Conservation (phyloP, 2,888 invertebrate genomes). For the Nasonovia ribisnigri region DNA sequence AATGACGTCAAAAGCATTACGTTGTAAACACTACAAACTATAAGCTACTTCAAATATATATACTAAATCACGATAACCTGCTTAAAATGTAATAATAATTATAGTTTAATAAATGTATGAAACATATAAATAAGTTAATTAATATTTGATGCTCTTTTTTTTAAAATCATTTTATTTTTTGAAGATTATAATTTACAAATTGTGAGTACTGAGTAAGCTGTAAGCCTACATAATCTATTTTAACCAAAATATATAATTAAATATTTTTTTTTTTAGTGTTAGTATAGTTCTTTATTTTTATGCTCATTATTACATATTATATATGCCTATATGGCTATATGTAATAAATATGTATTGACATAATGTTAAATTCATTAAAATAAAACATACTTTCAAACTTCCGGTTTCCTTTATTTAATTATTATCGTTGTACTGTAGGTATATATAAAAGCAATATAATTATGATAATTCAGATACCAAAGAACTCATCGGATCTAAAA, state of each 20-base stretch:
- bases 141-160: background rate
- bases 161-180: background rate
- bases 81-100: background rate
- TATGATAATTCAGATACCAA: background rate
- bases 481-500: background rate
- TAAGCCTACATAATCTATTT: background rate
- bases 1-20: conserved; percentile 24
- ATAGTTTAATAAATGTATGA: background rate
- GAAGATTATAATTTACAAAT: background rate
- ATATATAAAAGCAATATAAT: background rate
- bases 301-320: no score
- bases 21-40: no score
- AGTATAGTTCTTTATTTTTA: no score
- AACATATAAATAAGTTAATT: background rate
- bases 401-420: background rate
- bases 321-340: no score
- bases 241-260: background rate
- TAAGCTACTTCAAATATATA: background rate
- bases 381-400: background rate
- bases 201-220: background rate
- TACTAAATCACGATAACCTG: background rate
- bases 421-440: background rate
- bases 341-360: no score
- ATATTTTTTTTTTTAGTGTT: background rate
- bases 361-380: background rate